These are phyloP conservation scores for Chaenodraco wilsoni DNA, from an alignment of 2,797 vertebrate genomes.

Conservation along the genomic window DNA sequence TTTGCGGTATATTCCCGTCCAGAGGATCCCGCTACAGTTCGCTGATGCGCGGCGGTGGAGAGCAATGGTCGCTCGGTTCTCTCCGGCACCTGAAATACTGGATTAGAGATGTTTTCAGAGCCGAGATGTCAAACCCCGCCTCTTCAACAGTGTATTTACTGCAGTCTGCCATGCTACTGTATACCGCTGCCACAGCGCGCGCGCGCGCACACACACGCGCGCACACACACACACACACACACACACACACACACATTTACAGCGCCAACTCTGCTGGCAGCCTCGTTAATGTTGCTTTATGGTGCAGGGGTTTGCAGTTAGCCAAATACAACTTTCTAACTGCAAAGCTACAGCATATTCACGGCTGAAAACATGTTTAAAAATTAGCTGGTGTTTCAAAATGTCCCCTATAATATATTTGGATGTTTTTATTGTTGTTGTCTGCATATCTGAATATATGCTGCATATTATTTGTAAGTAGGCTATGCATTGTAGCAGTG, in stretches of 20 bases:
- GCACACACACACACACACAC: background rate
- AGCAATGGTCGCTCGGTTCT: constrained; percentile 67
- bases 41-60: constrained; percentile 67
- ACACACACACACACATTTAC: constrained; percentile 21
- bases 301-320: constrained; percentile 61
- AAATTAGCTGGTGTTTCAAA: background rate
- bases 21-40: constrained; percentile 26
- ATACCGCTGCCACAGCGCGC: constrained; percentile 59
- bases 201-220: too few relatives aligned
- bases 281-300: constrained; percentile 61
- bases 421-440: background rate
- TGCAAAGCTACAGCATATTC: constrained; percentile 27
- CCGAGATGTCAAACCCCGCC: constrained; percentile 84
- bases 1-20: constrained; percentile 40
- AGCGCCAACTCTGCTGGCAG: constrained; percentile 62
- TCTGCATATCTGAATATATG: too few relatives aligned
- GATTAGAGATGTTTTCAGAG: constrained; percentile 83
- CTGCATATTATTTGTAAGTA: too few relatives aligned
- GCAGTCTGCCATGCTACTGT: constrained; percentile 79
- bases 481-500: too few relatives aligned
- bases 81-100: constrained; percentile 86
- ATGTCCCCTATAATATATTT: background rate
- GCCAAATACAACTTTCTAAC: constrained; percentile 15
- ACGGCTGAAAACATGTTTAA: background rate
- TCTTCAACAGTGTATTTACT: constrained; percentile 78